Evolutionary conservation across 2,113 vertebrate species (phyloP), one percentile per base, ranked within the genome.

Genomic region (Urocolius indicus): DNA sequence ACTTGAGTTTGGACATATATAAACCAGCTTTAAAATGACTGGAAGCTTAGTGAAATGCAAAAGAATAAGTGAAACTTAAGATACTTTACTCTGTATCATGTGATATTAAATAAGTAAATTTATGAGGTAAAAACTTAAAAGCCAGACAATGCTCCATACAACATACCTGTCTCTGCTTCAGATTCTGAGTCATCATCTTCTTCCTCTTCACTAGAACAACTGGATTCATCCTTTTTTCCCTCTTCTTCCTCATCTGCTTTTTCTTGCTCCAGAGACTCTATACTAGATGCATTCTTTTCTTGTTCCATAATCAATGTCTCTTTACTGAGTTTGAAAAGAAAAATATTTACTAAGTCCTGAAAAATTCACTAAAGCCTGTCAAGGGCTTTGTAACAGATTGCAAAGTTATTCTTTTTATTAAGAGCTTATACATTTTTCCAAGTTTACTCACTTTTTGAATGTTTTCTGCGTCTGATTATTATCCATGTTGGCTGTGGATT

Each of bases 111-210:
- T 36, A 26, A 68, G 22, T 22, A 45, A 29, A 61, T 72, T 66
- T 29, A 69, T 46, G 34, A 69, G 91, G 20, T 8, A 69, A 91
- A 41, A 91, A 49, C 13, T 85, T 83, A 61, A 83, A 83, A 54
- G 29, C 57, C 16, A 55, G 15, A 62, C 45, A 96, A n/a, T 61
- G 21, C 16, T 69, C 21, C 43, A 76, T 92, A 63, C 38, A 80
- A 84, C 24, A 9, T 96, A 99, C 99, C 99, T 95, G 99, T 98
- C 98, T 99, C 99, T 71, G 98, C 98, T 97, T 99, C 99, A 0
- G 99, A 99, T 97, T 99, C 99, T 0, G 99, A 99, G 87, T 99
- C 99, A 29, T 99, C 99, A 82, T 99, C 99, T 16, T 99, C 99
- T 46, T 99, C 99, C 85, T 99, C 99, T 93, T 99, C 99, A 92